Percentiles rank a stretch among this genome's conserved stretches.
These are phyloP conservation scores for Morpho helenor DNA, from an alignment of 2,888 invertebrate species.

Conservation along the genomic window DNA sequence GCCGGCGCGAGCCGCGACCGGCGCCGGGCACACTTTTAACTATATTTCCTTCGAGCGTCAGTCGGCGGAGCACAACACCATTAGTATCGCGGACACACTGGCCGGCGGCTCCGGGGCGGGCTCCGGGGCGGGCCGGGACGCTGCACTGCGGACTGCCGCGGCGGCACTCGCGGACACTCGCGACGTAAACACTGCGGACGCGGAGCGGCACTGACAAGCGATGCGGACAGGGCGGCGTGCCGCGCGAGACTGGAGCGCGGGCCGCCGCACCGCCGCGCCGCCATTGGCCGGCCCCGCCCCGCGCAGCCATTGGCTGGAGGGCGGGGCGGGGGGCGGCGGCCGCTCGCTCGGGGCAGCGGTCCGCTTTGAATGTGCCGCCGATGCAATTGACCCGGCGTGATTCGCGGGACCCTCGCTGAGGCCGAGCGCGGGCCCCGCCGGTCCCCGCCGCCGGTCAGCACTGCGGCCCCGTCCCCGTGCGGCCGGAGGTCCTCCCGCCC, in stretches of 20 bases:
- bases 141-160: neutral
- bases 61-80: too few relatives aligned
- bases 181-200: constrained; percentile 7
- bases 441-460: neutral
- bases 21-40: too few relatives aligned
- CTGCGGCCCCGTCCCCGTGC: too few relatives aligned
- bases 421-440: neutral
- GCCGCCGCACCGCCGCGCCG: constrained; percentile 13
- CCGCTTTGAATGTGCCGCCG: too few relatives aligned
- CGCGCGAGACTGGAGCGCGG: constrained; percentile 44
- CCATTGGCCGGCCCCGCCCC: constrained; percentile 18
- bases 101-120: neutral
- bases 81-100: neutral
- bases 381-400: neutral
- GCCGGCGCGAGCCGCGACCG: too few relatives aligned
- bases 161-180: constrained; percentile 2
- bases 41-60: too few relatives aligned
- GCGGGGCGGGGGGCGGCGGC: neutral
- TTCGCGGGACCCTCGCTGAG: neutral
- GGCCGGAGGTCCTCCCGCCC: neutral
- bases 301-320: neutral
- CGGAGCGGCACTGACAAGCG: constrained; percentile 19
- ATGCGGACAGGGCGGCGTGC: constrained; percentile 43
- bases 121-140: neutral
- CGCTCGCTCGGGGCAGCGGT: neutral